Base-by-base conservation (phyloP, 2,888 invertebrate genomes). In the Acrobasis suavella region DNA sequence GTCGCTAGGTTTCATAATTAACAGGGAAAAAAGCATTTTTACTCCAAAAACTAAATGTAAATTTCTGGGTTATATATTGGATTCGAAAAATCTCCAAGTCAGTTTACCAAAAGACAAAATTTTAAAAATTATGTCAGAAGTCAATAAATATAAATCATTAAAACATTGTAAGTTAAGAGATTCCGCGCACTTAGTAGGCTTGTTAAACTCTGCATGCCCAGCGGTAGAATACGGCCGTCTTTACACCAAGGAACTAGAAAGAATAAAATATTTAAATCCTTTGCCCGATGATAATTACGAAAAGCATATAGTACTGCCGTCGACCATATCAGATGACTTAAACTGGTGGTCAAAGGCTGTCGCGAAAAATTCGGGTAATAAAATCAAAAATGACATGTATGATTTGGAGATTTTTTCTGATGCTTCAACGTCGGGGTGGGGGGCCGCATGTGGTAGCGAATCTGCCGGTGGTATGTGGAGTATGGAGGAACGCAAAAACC, bases 401-500 rank as follows among this genome's bases (percentile, higher is more conserved):
- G 50, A 50, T 2, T 1, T 37, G n/a, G 54, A 54, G 37, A 54
- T 54, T n/a, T 54, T 37, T 9, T n/a, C 37, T 1, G 58, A 62
- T 46, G 62, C 62, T 42, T 62, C 58, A 39, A 58, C 15, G 22
- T 58, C 58, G 46, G 64, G 64, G n/a, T 64, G 59, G 59, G 59
- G 62, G 1, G 64, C 64, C 5, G 50, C 58, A 3, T 61, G 52
- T 58, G 39, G 39, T 10, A 37, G 51, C 9, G 16, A 61, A 2
- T 50, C 6, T 9, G 50, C 58, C 0, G 42, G 22, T 22, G 22
- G 22, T 22, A 22, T 22, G 22, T 22, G 22, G 55, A 58, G 64
- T 12, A 12, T 9, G n/a, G 37, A 15, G 37, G 54, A 54, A 54
- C 14, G 37, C 3, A 2, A n/a, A 8, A n/a, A 37, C 1, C 54